Evolutionary conservation across 2,113 vertebrate genomes (phyloP).

Genomic region (Proterorhinus semilunaris): DNA sequence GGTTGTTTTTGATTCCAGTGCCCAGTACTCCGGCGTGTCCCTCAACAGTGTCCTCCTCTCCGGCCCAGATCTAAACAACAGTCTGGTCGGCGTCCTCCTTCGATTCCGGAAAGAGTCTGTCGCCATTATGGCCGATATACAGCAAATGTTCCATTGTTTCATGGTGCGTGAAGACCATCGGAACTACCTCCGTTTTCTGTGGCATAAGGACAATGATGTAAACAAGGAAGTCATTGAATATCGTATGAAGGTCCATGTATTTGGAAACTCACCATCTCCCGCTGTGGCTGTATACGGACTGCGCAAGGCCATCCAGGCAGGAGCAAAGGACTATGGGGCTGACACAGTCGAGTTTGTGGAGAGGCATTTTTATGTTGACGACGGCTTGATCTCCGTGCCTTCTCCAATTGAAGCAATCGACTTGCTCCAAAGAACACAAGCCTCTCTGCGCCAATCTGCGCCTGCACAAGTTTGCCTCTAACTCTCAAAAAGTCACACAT

Average conservation of each 20-base stretch:
- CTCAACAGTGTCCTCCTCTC: background rate
- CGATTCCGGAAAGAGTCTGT: background rate
- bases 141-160: slow-evolving; percentile 11
- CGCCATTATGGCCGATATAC: background rate
- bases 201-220: background rate
- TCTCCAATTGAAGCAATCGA: background rate
- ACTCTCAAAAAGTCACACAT: background rate
- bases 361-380: background rate
- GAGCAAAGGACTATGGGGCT: background rate
- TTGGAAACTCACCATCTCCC: slow-evolving; percentile 9
- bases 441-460: slow-evolving; percentile 6
- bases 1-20: slow-evolving; percentile 4
- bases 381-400: background rate
- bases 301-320: background rate
- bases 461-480: slow-evolving; percentile 1
- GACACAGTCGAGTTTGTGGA: slow-evolving; percentile 3
- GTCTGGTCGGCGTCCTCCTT: background rate
- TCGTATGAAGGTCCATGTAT: background rate
- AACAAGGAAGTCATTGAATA: background rate
- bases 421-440: slow-evolving; percentile 2
- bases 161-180: background rate
- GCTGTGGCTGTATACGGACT: background rate
- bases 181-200: slow-evolving; percentile 2
- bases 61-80: background rate
- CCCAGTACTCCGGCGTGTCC: background rate